Percentiles rank a stretch among this genome's conserved stretches.
phyloP scores from a whole-genome alignment of 2,797 vertebrate genomes.

The Coracias cyanogaster region DNA sequence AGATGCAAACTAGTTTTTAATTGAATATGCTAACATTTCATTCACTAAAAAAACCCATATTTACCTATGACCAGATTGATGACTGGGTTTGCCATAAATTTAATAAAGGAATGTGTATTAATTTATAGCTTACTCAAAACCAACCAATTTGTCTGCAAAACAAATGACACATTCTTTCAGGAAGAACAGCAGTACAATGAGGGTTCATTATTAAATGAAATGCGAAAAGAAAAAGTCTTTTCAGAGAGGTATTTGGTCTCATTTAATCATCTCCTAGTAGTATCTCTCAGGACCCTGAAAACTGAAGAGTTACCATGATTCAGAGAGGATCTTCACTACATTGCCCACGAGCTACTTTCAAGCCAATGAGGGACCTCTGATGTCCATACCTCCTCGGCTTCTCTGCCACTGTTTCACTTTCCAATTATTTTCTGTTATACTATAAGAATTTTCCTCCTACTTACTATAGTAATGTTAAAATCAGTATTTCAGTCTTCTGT shows the following conservation, averaged over 20 bases:
- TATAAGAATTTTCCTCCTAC: neutral
- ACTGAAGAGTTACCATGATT: neutral
- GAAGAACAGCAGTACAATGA: neutral
- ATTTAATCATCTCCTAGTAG: neutral
- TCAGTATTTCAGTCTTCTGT: neutral
- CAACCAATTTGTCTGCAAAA: neutral
- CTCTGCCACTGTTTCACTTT: neutral
- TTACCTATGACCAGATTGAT: neutral
- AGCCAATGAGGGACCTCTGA: rapidly evolving
- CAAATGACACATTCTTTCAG: neutral
- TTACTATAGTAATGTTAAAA: neutral
- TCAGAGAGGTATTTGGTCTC: neutral
- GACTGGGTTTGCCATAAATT: neutral
- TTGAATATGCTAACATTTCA: neutral
- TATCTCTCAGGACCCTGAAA: neutral
- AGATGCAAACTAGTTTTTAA: neutral
- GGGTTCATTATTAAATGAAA: neutral
- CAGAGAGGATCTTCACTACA: rapidly evolving
- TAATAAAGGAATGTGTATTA: neutral
- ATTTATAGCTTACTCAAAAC: neutral
- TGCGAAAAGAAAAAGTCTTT: neutral
- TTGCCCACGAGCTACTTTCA: neutral
- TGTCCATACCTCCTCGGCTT: neutral
- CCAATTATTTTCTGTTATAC: neutral
- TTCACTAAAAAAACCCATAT: neutral